Conservation (phyloP, 1,140 invertebrate genomes). For the Drosophila paulistorum region DNA sequence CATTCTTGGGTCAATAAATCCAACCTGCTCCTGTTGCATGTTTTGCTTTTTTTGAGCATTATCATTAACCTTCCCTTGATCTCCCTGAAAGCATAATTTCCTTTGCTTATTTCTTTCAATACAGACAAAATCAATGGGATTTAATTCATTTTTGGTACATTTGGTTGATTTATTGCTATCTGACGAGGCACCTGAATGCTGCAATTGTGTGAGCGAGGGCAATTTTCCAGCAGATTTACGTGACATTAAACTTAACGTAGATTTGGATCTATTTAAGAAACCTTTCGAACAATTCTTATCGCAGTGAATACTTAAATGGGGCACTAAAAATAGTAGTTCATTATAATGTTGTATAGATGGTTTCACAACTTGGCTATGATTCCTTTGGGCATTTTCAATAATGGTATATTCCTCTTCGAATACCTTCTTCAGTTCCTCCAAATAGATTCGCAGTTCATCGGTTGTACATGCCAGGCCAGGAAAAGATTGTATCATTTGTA, state of each 20-base stretch:
- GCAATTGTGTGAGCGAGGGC: neutral
- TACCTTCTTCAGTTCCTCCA: slow-evolving; percentile 26
- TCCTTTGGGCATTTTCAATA: slow-evolving; percentile 23
- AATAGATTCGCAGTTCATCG: slow-evolving; percentile 19
- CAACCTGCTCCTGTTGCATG: neutral
- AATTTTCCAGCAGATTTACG: slow-evolving; percentile 5
- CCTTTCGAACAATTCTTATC: neutral
- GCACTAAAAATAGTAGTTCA: slow-evolving; percentile 58
- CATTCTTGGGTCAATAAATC: neutral
- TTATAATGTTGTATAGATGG: slow-evolving; percentile 56
- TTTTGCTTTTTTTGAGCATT: neutral
- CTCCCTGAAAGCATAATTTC: neutral
- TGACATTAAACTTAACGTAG: neutral
- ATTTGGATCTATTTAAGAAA: neutral
- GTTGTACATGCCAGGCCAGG: neutral
- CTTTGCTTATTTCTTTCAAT: neutral
- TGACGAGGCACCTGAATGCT: neutral
- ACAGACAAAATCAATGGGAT: neutral
- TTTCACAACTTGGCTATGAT: neutral
- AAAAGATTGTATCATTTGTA: slow-evolving; percentile 38
- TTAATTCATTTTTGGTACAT: neutral
- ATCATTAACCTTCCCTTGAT: neutral
- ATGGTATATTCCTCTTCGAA: slow-evolving; percentile 52
- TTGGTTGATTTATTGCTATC: neutral
- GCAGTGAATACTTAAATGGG: slow-evolving; percentile 21